Evolutionary conservation across 2,797 vertebrate genomes (phyloP), one percentile per base, ranked within the genome.

Genomic region (Momotus momota): DNA sequence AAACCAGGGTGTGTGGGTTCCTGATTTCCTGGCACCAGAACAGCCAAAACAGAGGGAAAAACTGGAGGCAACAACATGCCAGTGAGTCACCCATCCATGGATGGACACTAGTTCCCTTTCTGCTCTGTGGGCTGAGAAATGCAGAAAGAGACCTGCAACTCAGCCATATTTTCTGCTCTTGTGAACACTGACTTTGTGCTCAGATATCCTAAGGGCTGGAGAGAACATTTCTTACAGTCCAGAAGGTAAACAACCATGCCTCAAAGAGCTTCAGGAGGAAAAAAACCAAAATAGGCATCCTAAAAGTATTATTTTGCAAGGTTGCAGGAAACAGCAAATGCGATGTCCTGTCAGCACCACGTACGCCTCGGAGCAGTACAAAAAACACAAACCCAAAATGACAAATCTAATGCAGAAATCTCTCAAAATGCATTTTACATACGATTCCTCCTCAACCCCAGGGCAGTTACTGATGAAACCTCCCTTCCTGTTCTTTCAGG

Each of bases 31-130:
- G 95, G 95, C 87, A 97, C 83, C 85, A 92, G 55, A 94, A 90
- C 85, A 94, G 52, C 92, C 93, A 94, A 84, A 93, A 60, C 88
- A 64, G 54, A 97, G 61, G 73, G 64, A 95, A 95, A 45, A 91
- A 94, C 57, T 79, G 81, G 72, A 94, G 81, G 84, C 89, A 97
- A 94, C 85, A 94, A 92, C 85, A 95, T 95, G 70, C 93, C 93
- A 97, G 75, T 94, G 94, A 96, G 84, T 95, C 95, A 97, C 70
- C 88, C 93, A 96, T 48, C 89, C 95, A 91, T 92, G 88, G 93
- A 96, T 89, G 67, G 88, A 88, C 91, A 96, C 86, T 83, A 73
- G 79, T 29, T 93, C 92, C 62, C 78, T 85, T 92, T 93, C 87
- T 90, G 91, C 86, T 96, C 95, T 1, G 14, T 94, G 88, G 93